Conservation (phyloP, 2,888 invertebrate genomes). For the Pristionchus entomophagus region DNA sequence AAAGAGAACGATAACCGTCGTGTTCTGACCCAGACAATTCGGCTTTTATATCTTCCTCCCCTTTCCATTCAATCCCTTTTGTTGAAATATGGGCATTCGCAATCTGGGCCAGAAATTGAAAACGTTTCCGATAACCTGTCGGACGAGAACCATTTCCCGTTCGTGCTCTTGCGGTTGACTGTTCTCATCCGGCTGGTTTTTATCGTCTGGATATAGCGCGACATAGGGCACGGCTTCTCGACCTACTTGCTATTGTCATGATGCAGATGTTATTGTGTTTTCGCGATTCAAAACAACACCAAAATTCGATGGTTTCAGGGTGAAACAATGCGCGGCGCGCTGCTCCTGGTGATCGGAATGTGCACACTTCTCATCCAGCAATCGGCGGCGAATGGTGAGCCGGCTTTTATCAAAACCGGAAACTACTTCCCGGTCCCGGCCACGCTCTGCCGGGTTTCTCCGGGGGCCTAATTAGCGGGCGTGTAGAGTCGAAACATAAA, state of each 20-base stretch:
- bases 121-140: too few relatives aligned
- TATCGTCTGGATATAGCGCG: too few relatives aligned
- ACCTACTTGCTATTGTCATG: background rate
- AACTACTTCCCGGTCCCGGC: slow-evolving; percentile 20
- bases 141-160: too few relatives aligned
- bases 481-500: background rate
- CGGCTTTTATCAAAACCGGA: background rate
- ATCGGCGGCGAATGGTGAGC: background rate
- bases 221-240: background rate
- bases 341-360: slow-evolving; percentile 25
- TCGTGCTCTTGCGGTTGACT: too few relatives aligned
- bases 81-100: too few relatives aligned
- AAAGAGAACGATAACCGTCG: too few relatives aligned
- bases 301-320: background rate
- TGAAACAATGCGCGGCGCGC: slow-evolving; percentile 26
- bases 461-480: background rate
- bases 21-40: too few relatives aligned
- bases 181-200: too few relatives aligned
- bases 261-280: slow-evolving; percentile 2
- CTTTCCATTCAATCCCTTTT: too few relatives aligned
- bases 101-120: too few relatives aligned
- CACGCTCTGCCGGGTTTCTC: background rate
- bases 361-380: background rate
- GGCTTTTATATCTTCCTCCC: too few relatives aligned
- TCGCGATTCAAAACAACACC: background rate